A percentile compares a stretch with the other conserved stretches of the same genome.
Conservation (phyloP, 2,888 invertebrate genomes). For the Autographa pulchrina region DNA sequence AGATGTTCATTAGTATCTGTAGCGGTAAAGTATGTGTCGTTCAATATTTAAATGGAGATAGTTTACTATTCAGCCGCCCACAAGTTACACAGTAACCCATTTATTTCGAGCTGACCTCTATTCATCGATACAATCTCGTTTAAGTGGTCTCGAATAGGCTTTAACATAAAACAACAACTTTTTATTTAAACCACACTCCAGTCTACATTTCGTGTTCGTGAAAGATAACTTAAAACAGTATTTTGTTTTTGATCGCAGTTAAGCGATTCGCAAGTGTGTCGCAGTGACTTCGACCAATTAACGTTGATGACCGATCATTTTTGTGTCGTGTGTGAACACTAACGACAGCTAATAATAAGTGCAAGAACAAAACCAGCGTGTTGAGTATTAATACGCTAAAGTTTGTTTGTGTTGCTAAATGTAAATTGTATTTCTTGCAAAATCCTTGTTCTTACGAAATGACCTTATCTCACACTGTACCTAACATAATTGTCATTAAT, state of each 20-base stretch:
- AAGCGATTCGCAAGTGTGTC: background rate
- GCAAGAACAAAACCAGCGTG: background rate
- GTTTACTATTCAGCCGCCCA: background rate
- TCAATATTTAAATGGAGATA: conserved; percentile 7
- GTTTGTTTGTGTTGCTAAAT: no score
- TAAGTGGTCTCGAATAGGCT: background rate
- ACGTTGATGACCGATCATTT: background rate
- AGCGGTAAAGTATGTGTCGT: background rate
- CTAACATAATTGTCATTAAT: background rate
- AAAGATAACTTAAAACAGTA: background rate
- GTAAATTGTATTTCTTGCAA: background rate
- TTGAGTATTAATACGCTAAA: background rate
- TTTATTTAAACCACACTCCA: background rate
- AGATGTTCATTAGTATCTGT: background rate
- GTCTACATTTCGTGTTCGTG: background rate
- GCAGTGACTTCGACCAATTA: conserved; percentile 1
- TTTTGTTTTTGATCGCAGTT: conserved; percentile 1
- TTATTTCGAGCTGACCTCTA: conserved; percentile 6
- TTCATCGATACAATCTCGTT: background rate
- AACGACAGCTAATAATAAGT: background rate
- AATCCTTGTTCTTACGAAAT: background rate
- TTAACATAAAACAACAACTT: background rate
- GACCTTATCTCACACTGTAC: background rate
- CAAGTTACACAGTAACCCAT: conserved; percentile 5
- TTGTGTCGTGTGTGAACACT: background rate